phyloP scores from a whole-genome alignment of 92 coral and sea anemone species.

The Epizoanthus rinbou region DNA sequence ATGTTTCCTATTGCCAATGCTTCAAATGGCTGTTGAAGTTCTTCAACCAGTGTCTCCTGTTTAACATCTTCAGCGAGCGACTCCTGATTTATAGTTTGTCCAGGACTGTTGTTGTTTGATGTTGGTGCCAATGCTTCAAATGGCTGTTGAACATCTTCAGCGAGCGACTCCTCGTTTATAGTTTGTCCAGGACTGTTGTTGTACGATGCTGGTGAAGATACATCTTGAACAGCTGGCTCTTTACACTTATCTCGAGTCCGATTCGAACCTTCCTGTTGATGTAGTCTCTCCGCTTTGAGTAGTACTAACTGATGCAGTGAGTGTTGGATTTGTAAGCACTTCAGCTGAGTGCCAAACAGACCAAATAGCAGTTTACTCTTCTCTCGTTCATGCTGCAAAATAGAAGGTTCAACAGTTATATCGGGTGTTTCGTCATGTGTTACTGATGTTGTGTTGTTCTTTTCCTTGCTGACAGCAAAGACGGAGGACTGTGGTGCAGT shows the following conservation, averaged over 20 bases:
- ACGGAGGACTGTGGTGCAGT: too few relatives aligned
- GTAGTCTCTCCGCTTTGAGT: slow-evolving; percentile 15
- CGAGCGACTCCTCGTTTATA: background rate
- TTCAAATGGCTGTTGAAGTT: background rate
- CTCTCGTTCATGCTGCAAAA: background rate
- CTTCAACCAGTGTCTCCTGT: background rate
- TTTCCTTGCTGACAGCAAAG: too few relatives aligned
- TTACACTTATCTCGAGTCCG: too few relatives aligned
- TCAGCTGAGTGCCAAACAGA: slow-evolving; percentile 24
- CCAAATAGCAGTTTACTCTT: background rate
- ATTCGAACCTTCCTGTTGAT: too few relatives aligned
- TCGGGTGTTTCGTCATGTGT: too few relatives aligned
- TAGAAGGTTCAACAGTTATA: background rate
- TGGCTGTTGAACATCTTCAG: background rate
- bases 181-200: too few relatives aligned
- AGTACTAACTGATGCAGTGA: slow-evolving; percentile 7
- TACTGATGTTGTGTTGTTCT: too few relatives aligned
- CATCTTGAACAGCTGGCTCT: too few relatives aligned
- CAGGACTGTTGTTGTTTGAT: too few relatives aligned
- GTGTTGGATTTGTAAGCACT: slow-evolving; percentile 22
- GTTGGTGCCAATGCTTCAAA: background rate
- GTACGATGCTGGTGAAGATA: too few relatives aligned
- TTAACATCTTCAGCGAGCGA: background rate
- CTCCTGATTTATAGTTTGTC: too few relatives aligned
- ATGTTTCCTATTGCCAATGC: background rate